Evolutionary conservation across 2,797 vertebrate species (phyloP).

Genomic region (Peromyscus attwateri): DNA sequence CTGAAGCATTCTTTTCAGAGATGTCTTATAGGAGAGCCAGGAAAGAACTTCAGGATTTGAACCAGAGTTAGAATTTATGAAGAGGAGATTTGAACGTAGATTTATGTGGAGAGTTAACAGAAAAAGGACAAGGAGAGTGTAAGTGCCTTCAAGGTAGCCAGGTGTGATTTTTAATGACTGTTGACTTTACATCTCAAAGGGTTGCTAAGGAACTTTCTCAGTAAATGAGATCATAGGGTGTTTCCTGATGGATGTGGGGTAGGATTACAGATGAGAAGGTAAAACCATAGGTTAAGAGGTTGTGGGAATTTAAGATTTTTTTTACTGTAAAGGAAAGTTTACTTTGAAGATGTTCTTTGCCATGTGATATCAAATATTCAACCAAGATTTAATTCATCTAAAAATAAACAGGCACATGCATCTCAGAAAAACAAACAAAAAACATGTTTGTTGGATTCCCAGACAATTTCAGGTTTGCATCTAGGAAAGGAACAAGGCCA

Average conservation of each 20-base stretch:
- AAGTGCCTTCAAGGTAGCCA: not conserved
- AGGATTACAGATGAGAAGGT: not conserved
- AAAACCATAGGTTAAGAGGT: not conserved
- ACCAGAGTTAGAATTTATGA: not conserved
- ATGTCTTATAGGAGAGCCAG: not conserved
- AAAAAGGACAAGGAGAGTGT: not conserved
- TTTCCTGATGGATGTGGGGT: not conserved
- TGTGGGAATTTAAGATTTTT: not conserved
- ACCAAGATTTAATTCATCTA: not conserved
- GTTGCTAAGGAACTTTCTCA: not conserved
- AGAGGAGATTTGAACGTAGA: not conserved
- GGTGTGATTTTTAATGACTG: not conserved
- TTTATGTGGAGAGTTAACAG: not conserved
- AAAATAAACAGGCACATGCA: not conserved
- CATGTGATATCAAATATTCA: not conserved
- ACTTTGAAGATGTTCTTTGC: not conserved
- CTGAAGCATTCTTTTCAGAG: not conserved
- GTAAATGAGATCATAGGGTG: not conserved
- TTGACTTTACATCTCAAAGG: not conserved
- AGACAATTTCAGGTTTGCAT: not conserved
- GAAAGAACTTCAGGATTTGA: not conserved
- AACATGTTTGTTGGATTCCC: not conserved
- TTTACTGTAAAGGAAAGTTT: conserved; percentile 4
- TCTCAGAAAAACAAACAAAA: not conserved
- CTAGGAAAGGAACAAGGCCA: not conserved